Base-by-base conservation (phyloP, 2,113 vertebrate genomes). In the Paralichthys olivaceus region DNA sequence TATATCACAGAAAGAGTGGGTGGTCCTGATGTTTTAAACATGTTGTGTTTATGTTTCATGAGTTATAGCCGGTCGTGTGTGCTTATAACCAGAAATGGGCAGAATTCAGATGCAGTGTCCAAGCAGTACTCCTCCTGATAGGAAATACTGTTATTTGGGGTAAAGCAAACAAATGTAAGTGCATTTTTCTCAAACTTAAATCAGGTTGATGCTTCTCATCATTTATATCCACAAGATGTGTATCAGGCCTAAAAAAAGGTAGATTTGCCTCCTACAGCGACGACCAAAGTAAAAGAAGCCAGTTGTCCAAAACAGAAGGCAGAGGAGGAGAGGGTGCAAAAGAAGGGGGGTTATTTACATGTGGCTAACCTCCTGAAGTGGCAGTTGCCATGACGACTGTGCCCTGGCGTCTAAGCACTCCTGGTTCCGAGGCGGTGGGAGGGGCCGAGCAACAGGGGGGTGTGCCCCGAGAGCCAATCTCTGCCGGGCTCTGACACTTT, bases 351-450 rank as follows among this genome's bases (percentile, higher is more conserved):
- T 65, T 88, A 78, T 85, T 74, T 79, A 89, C 86, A 76, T 19
- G 25, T 78, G 69, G 65, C 55, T 45, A 66, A 72, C 26, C 80
- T 81, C 75, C 34, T 84, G 63, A 79, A 75, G 79, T 90, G 80
- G 75, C 71, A 87, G 95, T 96, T 95, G 82, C 93, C 84, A 95
- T 95, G 92, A 91, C 59, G 79, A 95, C 75, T 72, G 57, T 75
- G 76, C 76, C 72, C 54, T 20, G 79, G 90, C 90, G 92, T 95
- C 94, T 94, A 91, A 87, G 22, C 90, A 82, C 72, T 77, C 60
- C 67, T 37, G 59, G 63, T 86, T 84, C 75, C 80, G 75, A 87
- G 54, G 80, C 61, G 62, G 29, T n/a, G 47, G 77, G 68, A 75
- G 87, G 69, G 87, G 60, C 34, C 4, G 26, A 43, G 26, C 0